phyloP scores from a whole-genome alignment of 2,113 vertebrate genomes.

The Laticauda laticaudata region DNA sequence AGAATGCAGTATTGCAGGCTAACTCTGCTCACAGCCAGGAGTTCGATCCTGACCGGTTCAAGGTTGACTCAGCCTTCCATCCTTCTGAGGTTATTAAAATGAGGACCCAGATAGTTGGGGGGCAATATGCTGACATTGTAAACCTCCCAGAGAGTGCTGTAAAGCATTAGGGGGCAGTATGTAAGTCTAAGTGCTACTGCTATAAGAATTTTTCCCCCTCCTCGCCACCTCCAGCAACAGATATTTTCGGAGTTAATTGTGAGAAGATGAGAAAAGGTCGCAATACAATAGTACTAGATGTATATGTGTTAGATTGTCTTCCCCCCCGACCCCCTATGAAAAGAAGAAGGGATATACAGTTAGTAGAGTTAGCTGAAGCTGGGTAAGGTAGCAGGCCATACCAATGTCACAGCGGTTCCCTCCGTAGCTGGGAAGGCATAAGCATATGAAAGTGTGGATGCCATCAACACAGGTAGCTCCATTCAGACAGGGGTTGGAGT shows the following conservation, averaged over 20 bases:
- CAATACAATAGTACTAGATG: not conserved
- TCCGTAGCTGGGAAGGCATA: slow-evolving; percentile 99
- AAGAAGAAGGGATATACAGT: slow-evolving; percentile 56
- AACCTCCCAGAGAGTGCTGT: not conserved
- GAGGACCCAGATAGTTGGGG: not conserved
- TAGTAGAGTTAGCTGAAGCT: slow-evolving; percentile 94
- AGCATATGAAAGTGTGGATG: slow-evolving; percentile 94
- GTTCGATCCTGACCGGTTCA: not conserved
- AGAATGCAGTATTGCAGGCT: not conserved
- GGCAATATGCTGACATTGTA: not conserved
- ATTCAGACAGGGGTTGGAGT: slow-evolving; percentile 93
- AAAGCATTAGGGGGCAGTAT: not conserved
- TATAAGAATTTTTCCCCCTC: not conserved
- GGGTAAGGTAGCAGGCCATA: slow-evolving; percentile 78
- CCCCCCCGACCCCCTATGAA: not conserved
- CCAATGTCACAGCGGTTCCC: slow-evolving; percentile 94
- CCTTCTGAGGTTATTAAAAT: not conserved
- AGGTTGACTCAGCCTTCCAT: not conserved
- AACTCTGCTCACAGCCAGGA: not conserved
- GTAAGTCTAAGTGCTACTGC: not conserved
- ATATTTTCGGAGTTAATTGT: not conserved
- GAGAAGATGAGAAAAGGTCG: accelerated
- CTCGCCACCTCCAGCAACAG: not conserved
- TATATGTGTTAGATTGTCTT: not conserved
- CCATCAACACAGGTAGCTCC: slow-evolving; percentile 95